phyloP scores from a whole-genome alignment of 2,888 invertebrate genomes.

The Rhingia campestris region DNA sequence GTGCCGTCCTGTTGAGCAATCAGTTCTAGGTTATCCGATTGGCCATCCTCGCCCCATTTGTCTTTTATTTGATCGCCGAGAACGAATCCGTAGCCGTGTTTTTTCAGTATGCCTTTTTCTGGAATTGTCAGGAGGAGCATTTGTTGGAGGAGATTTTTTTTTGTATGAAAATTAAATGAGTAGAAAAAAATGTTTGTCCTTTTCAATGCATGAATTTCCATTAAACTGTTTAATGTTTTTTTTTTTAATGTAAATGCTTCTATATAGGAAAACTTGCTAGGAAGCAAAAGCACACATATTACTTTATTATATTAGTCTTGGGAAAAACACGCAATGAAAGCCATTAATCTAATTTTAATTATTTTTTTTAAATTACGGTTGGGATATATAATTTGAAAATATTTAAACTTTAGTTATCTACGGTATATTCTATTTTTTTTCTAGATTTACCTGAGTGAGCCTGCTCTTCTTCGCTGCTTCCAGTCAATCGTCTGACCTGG shows the following conservation, averaged over 20 bases:
- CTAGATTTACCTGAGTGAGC: slow-evolving; percentile 87
- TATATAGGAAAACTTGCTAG: slow-evolving; percentile 44
- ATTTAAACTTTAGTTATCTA: slow-evolving; percentile 19
- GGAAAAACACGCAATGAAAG: slow-evolving; percentile 69
- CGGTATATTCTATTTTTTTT: neutral
- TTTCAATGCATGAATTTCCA: slow-evolving; percentile 68
- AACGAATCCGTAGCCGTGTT: slow-evolving; percentile 90
- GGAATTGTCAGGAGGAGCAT: slow-evolving; percentile 78
- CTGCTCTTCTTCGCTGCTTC: slow-evolving; percentile 90
- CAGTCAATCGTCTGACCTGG: slow-evolving; percentile 89
- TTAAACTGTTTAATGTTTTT: slow-evolving; percentile 27
- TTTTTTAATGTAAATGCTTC: slow-evolving; percentile 30
- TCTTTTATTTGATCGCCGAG: slow-evolving; percentile 88
- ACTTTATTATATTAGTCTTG: slow-evolving; percentile 35
- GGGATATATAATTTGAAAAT: slow-evolving; percentile 1
- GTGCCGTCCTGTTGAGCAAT: slow-evolving; percentile 88
- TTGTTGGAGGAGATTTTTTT: slow-evolving; percentile 80
- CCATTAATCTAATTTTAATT: slow-evolving; percentile 6
- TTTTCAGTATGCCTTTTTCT: slow-evolving; percentile 96
- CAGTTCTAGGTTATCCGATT: slow-evolving; percentile 88
- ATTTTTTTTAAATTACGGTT: slow-evolving; percentile 1
- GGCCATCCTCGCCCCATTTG: slow-evolving; percentile 89
- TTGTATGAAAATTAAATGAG: neutral
- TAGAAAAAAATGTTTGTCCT: neutral
- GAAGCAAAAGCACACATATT: slow-evolving; percentile 60